Conservation (phyloP, 1,140 invertebrate species). For the Brachionus asplanchnoidis region DNA sequence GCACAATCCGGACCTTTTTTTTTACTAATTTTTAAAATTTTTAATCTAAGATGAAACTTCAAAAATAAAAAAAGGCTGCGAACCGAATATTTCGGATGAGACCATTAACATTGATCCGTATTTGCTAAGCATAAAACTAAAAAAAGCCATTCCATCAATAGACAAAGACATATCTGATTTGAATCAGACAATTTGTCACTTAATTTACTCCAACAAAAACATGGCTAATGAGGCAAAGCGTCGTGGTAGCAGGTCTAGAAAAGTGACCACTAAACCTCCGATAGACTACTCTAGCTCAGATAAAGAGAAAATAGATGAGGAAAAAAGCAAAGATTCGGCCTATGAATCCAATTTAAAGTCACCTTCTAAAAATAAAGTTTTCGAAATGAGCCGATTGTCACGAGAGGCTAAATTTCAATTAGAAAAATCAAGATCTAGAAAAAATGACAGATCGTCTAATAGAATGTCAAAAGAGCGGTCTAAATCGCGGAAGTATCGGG, state of each 20-base stretch:
- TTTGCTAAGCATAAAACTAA: not conserved
- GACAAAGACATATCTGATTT: conserved; percentile 27
- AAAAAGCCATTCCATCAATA: conserved; percentile 18
- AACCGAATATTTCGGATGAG: not conserved
- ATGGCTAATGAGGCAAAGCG: not conserved
- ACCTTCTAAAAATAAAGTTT: not conserved
- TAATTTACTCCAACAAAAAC: conserved; percentile 5
- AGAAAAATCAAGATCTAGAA: not conserved
- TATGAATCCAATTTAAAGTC: conserved; percentile 13
- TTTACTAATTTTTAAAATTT: not conserved
- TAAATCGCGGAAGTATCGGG: not conserved
- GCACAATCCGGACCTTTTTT: not conserved
- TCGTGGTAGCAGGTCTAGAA: not conserved
- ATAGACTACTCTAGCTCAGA: not conserved
- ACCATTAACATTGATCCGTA: not conserved
- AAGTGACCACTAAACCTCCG: not conserved
- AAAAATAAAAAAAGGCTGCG: not conserved
- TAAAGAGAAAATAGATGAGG: not conserved
- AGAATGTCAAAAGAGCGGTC: not conserved
- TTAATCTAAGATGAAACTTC: not conserved
- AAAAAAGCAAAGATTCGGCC: not conserved
- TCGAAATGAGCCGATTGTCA: conserved; percentile 4
- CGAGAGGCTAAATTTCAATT: conserved; percentile 24
- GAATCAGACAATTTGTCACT: conserved; percentile 18
- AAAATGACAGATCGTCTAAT: not conserved